Conservation (phyloP, 2,888 invertebrate species). For the Drosophila demipolita region DNA sequence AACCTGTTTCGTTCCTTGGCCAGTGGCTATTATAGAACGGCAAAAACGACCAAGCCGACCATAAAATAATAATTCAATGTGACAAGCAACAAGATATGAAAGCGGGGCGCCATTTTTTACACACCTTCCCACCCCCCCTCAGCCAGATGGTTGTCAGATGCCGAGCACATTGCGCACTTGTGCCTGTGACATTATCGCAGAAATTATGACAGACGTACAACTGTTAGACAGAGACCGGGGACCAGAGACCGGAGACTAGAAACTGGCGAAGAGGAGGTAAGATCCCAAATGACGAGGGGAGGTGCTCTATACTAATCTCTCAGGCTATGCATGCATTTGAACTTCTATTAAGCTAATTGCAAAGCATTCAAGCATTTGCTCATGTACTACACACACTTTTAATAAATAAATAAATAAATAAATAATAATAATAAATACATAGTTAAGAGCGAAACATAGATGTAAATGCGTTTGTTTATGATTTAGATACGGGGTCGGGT, state of each 20-base stretch:
- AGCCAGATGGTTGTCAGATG: conserved; percentile 38
- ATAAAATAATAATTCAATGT: conserved; percentile 80
- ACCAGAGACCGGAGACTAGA: neutral
- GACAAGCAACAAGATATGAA: conserved; percentile 74
- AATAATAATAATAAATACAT: conserved; percentile 44
- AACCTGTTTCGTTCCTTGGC: conserved; percentile 67
- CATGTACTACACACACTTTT: conserved; percentile 47
- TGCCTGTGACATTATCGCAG: conserved; percentile 67
- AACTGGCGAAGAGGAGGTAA: neutral
- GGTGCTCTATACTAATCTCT: conserved; percentile 51
- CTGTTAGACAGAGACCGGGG: conserved; percentile 36
- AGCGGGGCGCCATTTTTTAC: conserved; percentile 75
- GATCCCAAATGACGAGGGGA: neutral
- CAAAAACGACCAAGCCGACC: conserved; percentile 48
- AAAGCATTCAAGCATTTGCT: conserved; percentile 56
- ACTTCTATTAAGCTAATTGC: conserved; percentile 78
- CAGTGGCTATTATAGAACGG: conserved; percentile 51
- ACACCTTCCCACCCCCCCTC: conserved; percentile 32
- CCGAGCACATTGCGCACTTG: conserved; percentile 63
- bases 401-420: conserved; percentile 43
- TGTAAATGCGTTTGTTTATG: conserved; percentile 59
- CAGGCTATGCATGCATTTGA: conserved; percentile 67
- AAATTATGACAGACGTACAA: conserved; percentile 74
- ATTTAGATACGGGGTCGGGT: conserved; percentile 40
- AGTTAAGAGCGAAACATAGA: conserved; percentile 48